Evolutionary conservation across 2,113 vertebrate genomes (phyloP), one percentile per base, ranked within the genome.

Genomic region (Hyla sarda): DNA sequence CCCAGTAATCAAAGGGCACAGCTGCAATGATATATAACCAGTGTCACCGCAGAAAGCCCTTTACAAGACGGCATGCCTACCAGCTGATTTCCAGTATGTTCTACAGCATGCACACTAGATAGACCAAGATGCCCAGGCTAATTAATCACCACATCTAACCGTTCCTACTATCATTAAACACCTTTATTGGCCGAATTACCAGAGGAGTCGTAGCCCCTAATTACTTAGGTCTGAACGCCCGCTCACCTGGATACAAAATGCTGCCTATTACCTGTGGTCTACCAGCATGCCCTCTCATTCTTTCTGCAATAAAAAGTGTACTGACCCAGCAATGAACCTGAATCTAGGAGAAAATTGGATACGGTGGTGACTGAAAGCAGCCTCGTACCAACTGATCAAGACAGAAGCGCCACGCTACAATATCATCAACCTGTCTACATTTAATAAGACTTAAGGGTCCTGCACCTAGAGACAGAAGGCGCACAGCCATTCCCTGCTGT

Each of bases 1-100:
- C 95, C 96, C 96, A 96, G 97, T 96, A 97, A 97, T 98, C 97
- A 98, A 97, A 98, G 97, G 94, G 96, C 95, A 96, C 94, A 95
- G 94, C 93, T 96, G 95, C 94, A 94, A 92, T 97, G 96, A 98
- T 98, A 96, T 97, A 98, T 97, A 96, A 95, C 96, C 95, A 96
- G 92, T 97, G 97, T 98, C 97, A 97, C 93, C 94, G 93, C 92
- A 94, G 95, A 95, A 94, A 95, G 94, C 94, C 95, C 95, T 95
- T 95, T 95, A 95, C 95, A 95, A 95, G 95, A 92, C 95, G 93
- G 94, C 93, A 93, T 95, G 94, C 95, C 93, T 96, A 95, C 95
- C 94, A 95, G 95, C 95, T 96, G 95, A 96, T 96, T 94, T 93
- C 94, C 93, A 94, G 91, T 92, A 91, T 93, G 92, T 92, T 93